Conservation (phyloP, 2,888 invertebrate species). For the Polietes domitor region DNA sequence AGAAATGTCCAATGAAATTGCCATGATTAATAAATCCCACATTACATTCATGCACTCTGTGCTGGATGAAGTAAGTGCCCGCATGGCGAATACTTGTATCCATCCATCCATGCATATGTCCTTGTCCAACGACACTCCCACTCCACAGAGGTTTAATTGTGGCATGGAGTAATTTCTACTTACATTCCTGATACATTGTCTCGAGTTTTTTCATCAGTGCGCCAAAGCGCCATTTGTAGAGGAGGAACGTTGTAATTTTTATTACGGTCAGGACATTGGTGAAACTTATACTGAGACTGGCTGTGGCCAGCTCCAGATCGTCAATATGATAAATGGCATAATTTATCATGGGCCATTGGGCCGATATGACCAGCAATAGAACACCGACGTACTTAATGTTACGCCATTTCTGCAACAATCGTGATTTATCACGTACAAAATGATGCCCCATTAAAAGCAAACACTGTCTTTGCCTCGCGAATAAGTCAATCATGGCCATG, state of each 20-base stretch:
- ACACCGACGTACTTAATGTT: constrained; percentile 59
- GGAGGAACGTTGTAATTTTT: constrained; percentile 76
- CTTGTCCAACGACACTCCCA: not conserved
- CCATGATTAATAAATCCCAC: constrained; percentile 29
- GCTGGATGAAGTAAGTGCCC: not conserved
- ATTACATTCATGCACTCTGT: not conserved
- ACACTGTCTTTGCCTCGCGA: constrained; percentile 72
- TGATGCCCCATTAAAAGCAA: constrained; percentile 74
- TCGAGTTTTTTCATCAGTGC: constrained; percentile 73
- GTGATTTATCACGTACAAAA: constrained; percentile 64
- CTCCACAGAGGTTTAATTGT: not conserved
- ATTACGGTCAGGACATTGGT: constrained; percentile 76
- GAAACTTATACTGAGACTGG: constrained; percentile 75
- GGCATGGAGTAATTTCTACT: constrained; percentile 47
- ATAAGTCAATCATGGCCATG: constrained; percentile 68
- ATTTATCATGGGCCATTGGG: constrained; percentile 76
- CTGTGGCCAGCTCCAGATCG: constrained; percentile 76
- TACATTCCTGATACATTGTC: constrained; percentile 73
- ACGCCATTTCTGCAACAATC: constrained; percentile 51
- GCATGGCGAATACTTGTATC: not conserved
- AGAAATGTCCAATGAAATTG: constrained; percentile 4
- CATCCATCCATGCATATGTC: not conserved
- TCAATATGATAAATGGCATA: constrained; percentile 74
- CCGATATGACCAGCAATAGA: constrained; percentile 73
- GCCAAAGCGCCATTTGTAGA: constrained; percentile 73